phyloP scores from a whole-genome alignment of 2,797 vertebrate genomes.

The Acanthiza pusilla region DNA sequence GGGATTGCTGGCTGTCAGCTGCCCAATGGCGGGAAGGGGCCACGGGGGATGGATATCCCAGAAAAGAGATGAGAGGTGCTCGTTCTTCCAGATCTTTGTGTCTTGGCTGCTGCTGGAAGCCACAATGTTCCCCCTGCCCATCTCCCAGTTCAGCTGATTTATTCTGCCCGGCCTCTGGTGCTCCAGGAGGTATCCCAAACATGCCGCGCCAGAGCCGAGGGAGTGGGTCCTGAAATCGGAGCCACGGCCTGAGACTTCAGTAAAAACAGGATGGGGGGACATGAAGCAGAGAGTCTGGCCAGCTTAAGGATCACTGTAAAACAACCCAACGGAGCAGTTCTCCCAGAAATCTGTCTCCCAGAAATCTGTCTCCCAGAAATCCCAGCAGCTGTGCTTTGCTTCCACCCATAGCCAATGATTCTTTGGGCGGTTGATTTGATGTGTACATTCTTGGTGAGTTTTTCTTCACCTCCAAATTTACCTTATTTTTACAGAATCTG shows the following conservation, averaged over 20 bases:
- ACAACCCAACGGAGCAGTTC: background rate
- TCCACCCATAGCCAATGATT: accelerated
- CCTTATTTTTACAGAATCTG: background rate
- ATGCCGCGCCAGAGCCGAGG: accelerated
- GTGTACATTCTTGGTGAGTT: accelerated
- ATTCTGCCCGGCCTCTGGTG: background rate
- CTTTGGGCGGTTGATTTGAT: background rate
- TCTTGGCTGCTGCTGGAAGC: constrained; percentile 4
- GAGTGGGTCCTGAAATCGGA: background rate
- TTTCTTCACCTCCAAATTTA: background rate
- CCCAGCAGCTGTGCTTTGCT: background rate
- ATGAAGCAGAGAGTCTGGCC: background rate
- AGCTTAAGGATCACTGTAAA: accelerated
- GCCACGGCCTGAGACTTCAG: background rate
- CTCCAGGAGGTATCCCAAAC: constrained; percentile 4
- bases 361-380: background rate
- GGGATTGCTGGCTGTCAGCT: background rate
- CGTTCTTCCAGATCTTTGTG: background rate
- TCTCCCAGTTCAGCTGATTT: background rate
- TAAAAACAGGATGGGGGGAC: constrained; percentile 11
- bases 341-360: background rate
- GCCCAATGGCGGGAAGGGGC: background rate
- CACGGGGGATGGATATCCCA: accelerated
- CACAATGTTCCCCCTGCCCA: accelerated
- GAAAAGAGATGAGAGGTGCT: background rate